Evolutionary conservation across 2,888 invertebrate genomes (phyloP), one percentile per base, ranked within the genome.

Genomic region (Lithophane socia): DNA sequence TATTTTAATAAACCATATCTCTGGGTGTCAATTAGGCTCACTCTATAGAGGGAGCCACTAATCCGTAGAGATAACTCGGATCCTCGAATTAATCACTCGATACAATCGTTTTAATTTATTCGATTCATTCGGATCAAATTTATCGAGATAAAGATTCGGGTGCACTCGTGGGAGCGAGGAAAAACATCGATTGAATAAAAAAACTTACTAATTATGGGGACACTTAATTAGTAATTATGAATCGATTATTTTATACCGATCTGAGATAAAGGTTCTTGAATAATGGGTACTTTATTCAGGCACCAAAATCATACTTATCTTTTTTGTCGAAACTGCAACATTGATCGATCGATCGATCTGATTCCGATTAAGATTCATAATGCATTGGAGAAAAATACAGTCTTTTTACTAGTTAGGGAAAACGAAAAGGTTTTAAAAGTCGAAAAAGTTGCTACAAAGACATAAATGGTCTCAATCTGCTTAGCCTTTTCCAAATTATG

Each of bases 1-100:
- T 94, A 94, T 91, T 93, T 92, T 93, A 96, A 96, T 95, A 94
- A 94, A 94, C 93, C 92, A 92, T 96, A 96, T 96, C 96, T 93
- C 92, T 87, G 83, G 88, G 86, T 93, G 95, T 95, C 96, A 96
- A 96, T 96, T 96, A 96, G 94, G 92, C 93, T 93, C 93, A 92
- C 93, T 92, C 90, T 92, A 92, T 88, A 90, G 90, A 91, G 91
- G 90, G 91, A 90, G 92, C 93, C 93, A 92, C 93, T 95, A 95
- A 95, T 96, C 95, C 93, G 86, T 86, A 88, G 87, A 94, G 96
- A 96, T 96, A 96, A 95, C 91, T 88, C 88, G 85, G 87, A 92
- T 91, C 91, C 93, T 91, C 92, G 91, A 91, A 94, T 94, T 95
- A 94, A 95, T 95, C 95, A 94, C 92, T 92, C 91, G 93, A 91